phyloP scores from a whole-genome alignment of 2,888 invertebrate genomes.

The Drosophila multiciliata region DNA sequence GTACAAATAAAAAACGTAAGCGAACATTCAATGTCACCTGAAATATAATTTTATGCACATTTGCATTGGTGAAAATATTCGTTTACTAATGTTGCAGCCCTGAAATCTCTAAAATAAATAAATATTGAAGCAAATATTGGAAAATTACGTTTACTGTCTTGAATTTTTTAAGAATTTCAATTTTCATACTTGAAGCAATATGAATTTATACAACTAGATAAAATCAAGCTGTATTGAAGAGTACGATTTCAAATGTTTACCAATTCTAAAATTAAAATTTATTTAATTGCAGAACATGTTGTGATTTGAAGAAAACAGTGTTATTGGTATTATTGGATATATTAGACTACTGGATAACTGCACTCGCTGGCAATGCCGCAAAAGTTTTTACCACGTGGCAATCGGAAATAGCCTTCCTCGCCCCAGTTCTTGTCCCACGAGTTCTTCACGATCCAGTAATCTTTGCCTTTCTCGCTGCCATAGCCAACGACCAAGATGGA shows the following conservation, averaged over 20 bases:
- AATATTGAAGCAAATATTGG: neutral
- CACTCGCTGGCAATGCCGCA: conserved; percentile 83
- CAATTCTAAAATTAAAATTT: neutral
- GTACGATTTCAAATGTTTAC: neutral
- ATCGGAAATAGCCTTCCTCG: conserved; percentile 82
- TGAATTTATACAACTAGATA: neutral
- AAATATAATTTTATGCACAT: neutral
- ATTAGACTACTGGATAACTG: conserved; percentile 82
- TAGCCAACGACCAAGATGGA: conserved; percentile 84
- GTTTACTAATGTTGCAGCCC: neutral
- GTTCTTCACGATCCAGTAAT: conserved; percentile 85
- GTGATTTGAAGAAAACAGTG: neutral
- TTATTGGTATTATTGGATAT: neutral
- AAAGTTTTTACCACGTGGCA: conserved; percentile 83
- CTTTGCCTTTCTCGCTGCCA: conserved; percentile 81
- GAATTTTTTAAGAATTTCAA: neutral
- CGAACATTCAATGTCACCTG: neutral
- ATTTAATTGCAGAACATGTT: neutral
- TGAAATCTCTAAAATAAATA: neutral
- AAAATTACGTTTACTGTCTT: neutral
- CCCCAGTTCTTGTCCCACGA: conserved; percentile 84
- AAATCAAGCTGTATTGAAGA: neutral
- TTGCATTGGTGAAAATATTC: neutral
- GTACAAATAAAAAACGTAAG: neutral
- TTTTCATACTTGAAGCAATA: neutral